Evolutionary conservation across 2,888 invertebrate genomes (phyloP).

Genomic region (Aquatica leii): DNA sequence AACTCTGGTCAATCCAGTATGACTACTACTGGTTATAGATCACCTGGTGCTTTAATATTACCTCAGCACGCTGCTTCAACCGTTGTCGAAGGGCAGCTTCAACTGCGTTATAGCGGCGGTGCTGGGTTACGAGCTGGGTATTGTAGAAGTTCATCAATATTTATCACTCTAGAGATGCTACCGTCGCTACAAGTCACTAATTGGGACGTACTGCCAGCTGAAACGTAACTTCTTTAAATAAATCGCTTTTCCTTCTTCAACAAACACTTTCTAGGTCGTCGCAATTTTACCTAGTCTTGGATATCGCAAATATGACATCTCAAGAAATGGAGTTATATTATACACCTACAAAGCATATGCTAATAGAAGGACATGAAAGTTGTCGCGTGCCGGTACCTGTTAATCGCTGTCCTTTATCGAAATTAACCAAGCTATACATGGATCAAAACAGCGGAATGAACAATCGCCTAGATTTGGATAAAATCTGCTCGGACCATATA

Average conservation of each 20-base stretch:
- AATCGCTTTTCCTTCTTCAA: too few species aligned
- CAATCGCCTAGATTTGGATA: slow-evolving; percentile 53
- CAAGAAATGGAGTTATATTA: slow-evolving; percentile 95
- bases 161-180: slow-evolving; percentile 83
- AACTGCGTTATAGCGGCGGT: slow-evolving; percentile 89
- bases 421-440: slow-evolving; percentile 63
- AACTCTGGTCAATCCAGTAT: slow-evolving; percentile 60
- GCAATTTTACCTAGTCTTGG: slow-evolving; percentile 91
- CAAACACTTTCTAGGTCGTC: slow-evolving; percentile 69
- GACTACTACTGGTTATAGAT: slow-evolving; percentile 53
- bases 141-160: slow-evolving; percentile 84
- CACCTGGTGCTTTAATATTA: slow-evolving; percentile 47
- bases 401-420: slow-evolving; percentile 83
- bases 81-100: slow-evolving; percentile 75
- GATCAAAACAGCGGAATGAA: slow-evolving; percentile 44
- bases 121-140: slow-evolving; percentile 79
- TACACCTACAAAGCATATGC: slow-evolving; percentile 80
- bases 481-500: slow-evolving; percentile 81
- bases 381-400: slow-evolving; percentile 92
- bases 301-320: slow-evolving; percentile 87
- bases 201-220: slow-evolving; percentile 95
- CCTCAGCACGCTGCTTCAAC: slow-evolving; percentile 51
- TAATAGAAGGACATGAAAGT: slow-evolving; percentile 89
- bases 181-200: slow-evolving; percentile 91
- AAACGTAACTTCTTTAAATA: slow-evolving; percentile 81